A percentile compares a stretch with the other conserved stretches of the same genome.
Evolutionary conservation across 2,797 vertebrate species (phyloP).

Genomic region (Cuculus canorus): DNA sequence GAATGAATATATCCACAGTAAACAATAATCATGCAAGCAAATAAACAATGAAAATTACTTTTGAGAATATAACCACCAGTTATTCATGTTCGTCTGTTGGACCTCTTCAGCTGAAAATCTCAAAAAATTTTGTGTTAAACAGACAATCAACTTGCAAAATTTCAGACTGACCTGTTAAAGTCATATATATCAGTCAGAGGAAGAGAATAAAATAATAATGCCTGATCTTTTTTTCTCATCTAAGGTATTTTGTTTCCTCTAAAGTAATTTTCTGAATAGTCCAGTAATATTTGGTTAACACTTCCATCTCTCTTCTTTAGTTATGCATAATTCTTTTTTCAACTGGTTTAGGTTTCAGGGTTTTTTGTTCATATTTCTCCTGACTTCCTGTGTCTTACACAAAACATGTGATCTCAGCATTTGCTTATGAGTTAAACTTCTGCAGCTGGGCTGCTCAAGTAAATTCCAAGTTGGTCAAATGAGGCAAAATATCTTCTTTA

Average conservation of each 20-base stretch:
- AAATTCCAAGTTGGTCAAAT: slow-evolving; percentile 41
- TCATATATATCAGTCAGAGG: neutral
- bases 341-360: too few species aligned
- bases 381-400: neutral
- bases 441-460: neutral
- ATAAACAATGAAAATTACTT: neutral
- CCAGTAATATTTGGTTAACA: neutral
- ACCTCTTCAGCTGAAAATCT: neutral
- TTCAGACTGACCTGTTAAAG: neutral
- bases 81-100: neutral
- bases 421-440: slow-evolving; percentile 25
- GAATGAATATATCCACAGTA: neutral
- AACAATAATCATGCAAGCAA: neutral
- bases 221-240: neutral
- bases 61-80: neutral
- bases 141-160: neutral
- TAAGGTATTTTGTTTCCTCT: neutral
- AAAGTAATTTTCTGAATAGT: neutral
- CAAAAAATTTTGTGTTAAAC: neutral
- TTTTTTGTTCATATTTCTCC: neutral
- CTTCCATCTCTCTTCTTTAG: neutral
- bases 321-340: neutral
- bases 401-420: neutral
- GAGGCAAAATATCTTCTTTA: slow-evolving; percentile 19
- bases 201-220: neutral